Base-by-base conservation (phyloP, 2,797 vertebrate species). In the Poecilia velifera region DNA sequence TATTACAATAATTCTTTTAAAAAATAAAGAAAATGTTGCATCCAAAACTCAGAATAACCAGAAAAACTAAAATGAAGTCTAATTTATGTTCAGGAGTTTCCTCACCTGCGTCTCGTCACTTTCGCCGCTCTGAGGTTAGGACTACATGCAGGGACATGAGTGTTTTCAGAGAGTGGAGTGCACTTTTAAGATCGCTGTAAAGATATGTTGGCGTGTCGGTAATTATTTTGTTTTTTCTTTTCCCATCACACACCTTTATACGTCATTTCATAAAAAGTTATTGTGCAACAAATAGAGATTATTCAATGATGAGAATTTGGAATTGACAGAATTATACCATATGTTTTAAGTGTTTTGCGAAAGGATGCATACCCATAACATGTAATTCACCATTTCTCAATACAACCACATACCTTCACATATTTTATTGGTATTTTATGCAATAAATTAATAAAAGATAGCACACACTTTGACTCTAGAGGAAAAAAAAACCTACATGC, bases 51-150 rank as follows among this genome's bases (percentile, higher is more conserved):
- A 31, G 31, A 31, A 31, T 31, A 31, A 31, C 31, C 31, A 31
- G 31, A 31, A 31, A 31, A 31, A 31, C 31, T 31, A 31, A 31
- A 31, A 31, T 31, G 31, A 31, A 31, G 31, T 31, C 31, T 31
- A 31, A 31, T 31, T 31, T 31, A 31, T 31, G 31, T 31, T 31
- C 31, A 31, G 31, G 31, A 31, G 57, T 74, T 46, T 74, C 53
- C 66, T 72, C 43, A 9, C 22, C 22, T 59, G 18, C 14, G 51
- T 64, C n/a, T 72, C 0, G 22, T 25, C 39, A 53, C 22, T 49
- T 72, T 79, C 18, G 28, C 18, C 76, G 28, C 39, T 10, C 51
- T 34, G 22, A 47, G 66, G 64, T 70, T 59, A 76, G 55, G 55
- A 64, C 31, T 6, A 28, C 41, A 73, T 7, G 43, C 36, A 41